Conservation (phyloP, 1,140 invertebrate species). For the Drosophila serrata region DNA sequence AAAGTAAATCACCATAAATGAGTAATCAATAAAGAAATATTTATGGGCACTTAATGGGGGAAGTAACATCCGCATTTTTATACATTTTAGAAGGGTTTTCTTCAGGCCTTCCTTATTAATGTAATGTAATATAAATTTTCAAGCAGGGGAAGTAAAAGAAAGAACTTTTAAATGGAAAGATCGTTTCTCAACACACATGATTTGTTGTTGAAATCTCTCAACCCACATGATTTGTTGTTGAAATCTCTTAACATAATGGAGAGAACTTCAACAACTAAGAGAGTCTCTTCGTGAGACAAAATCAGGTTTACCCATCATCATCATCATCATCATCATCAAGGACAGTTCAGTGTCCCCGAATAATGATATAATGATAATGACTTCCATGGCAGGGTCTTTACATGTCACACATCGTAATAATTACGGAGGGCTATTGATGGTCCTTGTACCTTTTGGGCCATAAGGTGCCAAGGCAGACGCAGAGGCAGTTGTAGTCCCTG, state of each 20-base stretch:
- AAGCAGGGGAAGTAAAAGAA: background rate
- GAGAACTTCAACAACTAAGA: too few relatives aligned
- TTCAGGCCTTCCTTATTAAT: background rate
- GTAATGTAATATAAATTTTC: background rate
- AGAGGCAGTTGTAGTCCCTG: conserved; percentile 2
- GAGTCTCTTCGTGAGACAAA: background rate
- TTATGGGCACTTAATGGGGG: conserved; percentile 1
- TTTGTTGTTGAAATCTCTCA: too few relatives aligned
- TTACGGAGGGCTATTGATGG: conserved; percentile 55
- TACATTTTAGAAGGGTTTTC: background rate
- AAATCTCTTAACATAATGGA: too few relatives aligned
- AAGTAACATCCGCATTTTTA: conserved; percentile 3
- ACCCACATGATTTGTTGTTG: too few relatives aligned
- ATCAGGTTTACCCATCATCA: conserved; percentile 35
- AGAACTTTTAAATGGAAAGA: background rate
- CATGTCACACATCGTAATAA: conserved; percentile 76
- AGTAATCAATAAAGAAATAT: conserved; percentile 2
- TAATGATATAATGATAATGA: conserved; percentile 69
- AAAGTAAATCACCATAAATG: conserved; percentile 5
- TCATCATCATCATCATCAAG: conserved; percentile 39
- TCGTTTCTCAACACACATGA: background rate
- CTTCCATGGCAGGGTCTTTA: conserved; percentile 31
- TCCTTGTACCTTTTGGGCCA: conserved; percentile 9
- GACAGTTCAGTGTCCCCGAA: conserved; percentile 43
- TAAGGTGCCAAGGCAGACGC: conserved; percentile 30